phyloP scores from a whole-genome alignment of 1,140 invertebrate genomes.

The Drosophila eugracilis region DNA sequence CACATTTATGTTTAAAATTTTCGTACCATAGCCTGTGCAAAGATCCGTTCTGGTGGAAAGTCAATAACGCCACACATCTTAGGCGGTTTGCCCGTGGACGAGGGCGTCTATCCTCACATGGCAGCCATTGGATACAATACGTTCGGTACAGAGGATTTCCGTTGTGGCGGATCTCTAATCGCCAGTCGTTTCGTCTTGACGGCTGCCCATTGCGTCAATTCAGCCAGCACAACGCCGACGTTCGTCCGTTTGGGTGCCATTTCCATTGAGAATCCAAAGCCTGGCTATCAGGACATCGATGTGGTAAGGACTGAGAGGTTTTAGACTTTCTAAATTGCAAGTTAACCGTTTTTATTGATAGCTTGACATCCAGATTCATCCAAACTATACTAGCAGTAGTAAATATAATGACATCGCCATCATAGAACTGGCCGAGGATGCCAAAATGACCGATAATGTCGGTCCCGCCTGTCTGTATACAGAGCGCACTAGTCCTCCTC shows the following conservation, averaged over 20 bases:
- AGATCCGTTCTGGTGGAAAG: conserved; percentile 9
- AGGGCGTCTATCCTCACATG: conserved; percentile 78
- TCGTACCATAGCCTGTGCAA: conserved; percentile 38
- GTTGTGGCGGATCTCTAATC: conserved; percentile 86
- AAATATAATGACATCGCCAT: conserved; percentile 80
- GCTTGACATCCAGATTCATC: conserved; percentile 51
- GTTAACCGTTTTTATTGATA: not conserved
- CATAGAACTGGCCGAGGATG: conserved; percentile 56
- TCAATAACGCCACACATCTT: conserved; percentile 59
- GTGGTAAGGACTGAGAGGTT: conserved; percentile 28
- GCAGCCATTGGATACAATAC: conserved; percentile 62
- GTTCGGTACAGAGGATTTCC: conserved; percentile 61
- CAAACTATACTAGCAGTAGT: conserved; percentile 53
- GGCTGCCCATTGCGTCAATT: conserved; percentile 91
- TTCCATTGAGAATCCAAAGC: conserved; percentile 29
- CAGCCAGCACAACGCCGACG: conserved; percentile 17
- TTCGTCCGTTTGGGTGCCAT: conserved; percentile 70
- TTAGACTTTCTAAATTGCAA: not conserved
- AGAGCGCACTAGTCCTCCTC: conserved; percentile 38
- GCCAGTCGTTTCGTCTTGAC: conserved; percentile 86
- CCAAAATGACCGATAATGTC: conserved; percentile 10
- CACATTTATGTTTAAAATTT: not conserved
- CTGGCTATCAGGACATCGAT: conserved; percentile 43
- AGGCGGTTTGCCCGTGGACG: conserved; percentile 56
- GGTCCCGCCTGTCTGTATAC: conserved; percentile 70